phyloP scores from a whole-genome alignment of 2,797 vertebrate genomes.

The Leptatherina wallacei region DNA sequence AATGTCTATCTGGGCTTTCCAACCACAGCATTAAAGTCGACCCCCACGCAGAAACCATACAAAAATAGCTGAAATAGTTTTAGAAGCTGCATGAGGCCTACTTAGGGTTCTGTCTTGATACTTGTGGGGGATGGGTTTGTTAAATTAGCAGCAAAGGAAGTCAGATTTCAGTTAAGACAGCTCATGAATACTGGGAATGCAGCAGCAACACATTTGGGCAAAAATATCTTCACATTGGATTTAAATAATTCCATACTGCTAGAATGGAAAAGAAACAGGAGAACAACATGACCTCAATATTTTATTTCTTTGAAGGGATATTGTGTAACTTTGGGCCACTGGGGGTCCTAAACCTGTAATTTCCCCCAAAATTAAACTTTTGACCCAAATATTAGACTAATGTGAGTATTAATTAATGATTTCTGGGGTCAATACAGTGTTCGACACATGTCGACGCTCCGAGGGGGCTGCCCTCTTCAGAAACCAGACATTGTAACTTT shows the following conservation, averaged over 20 bases:
- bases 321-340: no score
- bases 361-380: no score
- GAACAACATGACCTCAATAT: background rate
- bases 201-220: background rate
- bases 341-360: no score
- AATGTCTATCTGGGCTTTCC: constrained; percentile 31
- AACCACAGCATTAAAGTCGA: constrained; percentile 34
- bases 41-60: constrained; percentile 64
- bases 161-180: background rate
- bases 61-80: constrained; percentile 20
- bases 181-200: background rate
- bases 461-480: no score
- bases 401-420: no score
- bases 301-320: background rate
- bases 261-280: background rate
- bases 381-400: no score
- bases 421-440: no score
- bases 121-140: background rate
- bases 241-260: background rate
- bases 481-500: no score
- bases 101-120: constrained; percentile 45
- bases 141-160: constrained; percentile 7
- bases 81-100: constrained; percentile 6
- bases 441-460: no score
- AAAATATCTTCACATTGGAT: background rate